Conservation (phyloP, 2,797 vertebrate genomes). For the Chaetophractus vellerosus region DNA sequence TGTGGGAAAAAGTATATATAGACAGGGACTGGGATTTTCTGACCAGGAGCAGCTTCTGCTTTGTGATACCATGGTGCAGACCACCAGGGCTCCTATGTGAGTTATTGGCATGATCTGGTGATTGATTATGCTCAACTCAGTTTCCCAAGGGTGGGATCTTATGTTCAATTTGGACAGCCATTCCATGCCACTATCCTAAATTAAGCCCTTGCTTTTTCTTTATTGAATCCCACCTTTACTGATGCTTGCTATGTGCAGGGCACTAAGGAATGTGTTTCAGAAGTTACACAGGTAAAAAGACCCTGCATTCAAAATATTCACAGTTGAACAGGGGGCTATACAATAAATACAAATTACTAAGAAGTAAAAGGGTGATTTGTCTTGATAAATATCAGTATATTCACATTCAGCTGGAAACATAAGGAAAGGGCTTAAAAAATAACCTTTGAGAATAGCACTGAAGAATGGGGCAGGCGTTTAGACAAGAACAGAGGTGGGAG, state of each 20-base stretch:
- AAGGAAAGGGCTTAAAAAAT: constrained; percentile 45
- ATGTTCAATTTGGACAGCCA: not conserved
- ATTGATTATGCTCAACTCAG: not conserved
- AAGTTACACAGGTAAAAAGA: constrained; percentile 34
- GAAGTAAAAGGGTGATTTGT: constrained; percentile 63
- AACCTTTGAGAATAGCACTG: constrained; percentile 27
- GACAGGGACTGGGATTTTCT: not conserved
- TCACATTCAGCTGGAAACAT: constrained; percentile 29
- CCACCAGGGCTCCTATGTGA: not conserved
- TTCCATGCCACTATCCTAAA: not conserved
- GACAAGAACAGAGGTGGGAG: not conserved
- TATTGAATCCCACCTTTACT: not conserved
- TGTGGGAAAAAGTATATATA: not conserved
- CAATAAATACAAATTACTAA: constrained; percentile 66
- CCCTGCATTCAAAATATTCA: constrained; percentile 23
- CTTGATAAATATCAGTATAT: constrained; percentile 52
- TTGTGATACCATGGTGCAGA: not conserved
- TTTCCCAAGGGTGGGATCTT: constrained; percentile 28
- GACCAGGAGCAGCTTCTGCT: not conserved
- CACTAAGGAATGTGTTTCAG: constrained; percentile 49
- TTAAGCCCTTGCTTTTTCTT: not conserved
- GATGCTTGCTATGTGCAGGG: not conserved
- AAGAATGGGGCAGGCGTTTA: not conserved
- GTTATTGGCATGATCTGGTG: not conserved
- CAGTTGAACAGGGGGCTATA: constrained; percentile 2